Evolutionary conservation across 2,888 invertebrate genomes (phyloP), one percentile per base, ranked within the genome.

Genomic region (Oscheius sp.): DNA sequence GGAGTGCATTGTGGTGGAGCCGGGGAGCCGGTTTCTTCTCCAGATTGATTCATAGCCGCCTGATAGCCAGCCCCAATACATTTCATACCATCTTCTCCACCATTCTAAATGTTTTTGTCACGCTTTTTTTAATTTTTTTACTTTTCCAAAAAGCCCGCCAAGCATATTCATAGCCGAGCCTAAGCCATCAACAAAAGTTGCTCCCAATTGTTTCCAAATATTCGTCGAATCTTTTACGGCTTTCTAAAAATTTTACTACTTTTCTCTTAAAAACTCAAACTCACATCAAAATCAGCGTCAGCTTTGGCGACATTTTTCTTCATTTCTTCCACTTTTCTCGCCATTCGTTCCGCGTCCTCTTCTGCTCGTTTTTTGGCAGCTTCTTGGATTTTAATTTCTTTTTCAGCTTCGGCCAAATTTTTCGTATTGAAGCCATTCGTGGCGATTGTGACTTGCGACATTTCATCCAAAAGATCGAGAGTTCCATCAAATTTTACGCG

Each of bases 391-490:
- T 59, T 29, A 23, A 6, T 58, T 58, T 58, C 27, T 58, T 9
- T n/a, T 13, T 58, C 58, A 27, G 7, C 13, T 21, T 7, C 23
- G 6, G 21, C 27, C 58, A 58, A n/a, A 23, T 13, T 12, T n/a
- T 21, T 58, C 9, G 7, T 23, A 25, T 6, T 59, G 35, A 18
- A 16, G 16, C 41, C 59, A 2, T 23, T 6, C 2, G 59, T 59
- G n/a, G 59, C 59, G 2, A 21, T 59, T 6, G 59, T 59, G 3
- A 59, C 59, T 59, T 59, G 59, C 16, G 2, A 3, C 29, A 59
- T 16, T 16, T 59, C 59, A 9, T 59, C n/a, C 12, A 59, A 3
- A 27, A 59, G 35, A 3, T 27, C 41, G 3, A 59, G 21, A 59
- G 59, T 59, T 3, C 29, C 59, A 35, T 59, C 59, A 41, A 59